Evolutionary conservation across 2,113 vertebrate species (phyloP).

Genomic region (Blennius ocellaris): DNA sequence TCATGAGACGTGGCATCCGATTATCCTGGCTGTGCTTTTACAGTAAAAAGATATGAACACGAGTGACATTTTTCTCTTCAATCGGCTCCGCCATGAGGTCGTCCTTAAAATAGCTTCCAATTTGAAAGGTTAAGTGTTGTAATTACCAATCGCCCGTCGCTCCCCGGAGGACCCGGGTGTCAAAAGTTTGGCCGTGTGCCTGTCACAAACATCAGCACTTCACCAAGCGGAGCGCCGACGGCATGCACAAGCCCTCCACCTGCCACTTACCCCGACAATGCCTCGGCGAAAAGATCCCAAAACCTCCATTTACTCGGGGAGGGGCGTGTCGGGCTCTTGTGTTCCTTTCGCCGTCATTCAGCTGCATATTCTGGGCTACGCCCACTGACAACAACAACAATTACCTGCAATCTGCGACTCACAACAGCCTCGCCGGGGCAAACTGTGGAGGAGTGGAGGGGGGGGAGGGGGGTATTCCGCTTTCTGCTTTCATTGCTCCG

Average conservation of each 20-base stretch:
- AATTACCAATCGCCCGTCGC: not conserved
- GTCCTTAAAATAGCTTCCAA: too few species aligned
- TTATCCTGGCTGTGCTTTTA: not conserved
- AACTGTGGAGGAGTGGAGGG: not conserved
- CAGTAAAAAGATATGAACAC: too few species aligned
- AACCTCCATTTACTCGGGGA: constrained; percentile 39
- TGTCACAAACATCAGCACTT: constrained; percentile 11
- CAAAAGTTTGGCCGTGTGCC: not conserved
- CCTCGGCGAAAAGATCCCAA: not conserved
- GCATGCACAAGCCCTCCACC: not conserved
- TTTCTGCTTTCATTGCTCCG: not conserved
- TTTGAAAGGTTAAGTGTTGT: not conserved
- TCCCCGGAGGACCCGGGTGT: not conserved
- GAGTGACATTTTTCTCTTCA: too few species aligned
- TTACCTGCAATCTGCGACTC: not conserved
- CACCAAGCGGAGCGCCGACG: not conserved
- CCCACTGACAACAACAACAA: constrained; percentile 24
- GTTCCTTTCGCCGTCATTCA: constrained; percentile 1
- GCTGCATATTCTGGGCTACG: constrained; percentile 11
- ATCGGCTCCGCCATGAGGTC: too few species aligned
- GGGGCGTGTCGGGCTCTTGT: constrained; percentile 12
- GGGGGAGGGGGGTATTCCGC: too few species aligned
- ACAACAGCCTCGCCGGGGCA: not conserved
- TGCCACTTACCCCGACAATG: constrained; percentile 18
- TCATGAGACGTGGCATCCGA: too few species aligned